Evolutionary conservation across 53 echinoderm and acorn worm genomes (phyloP), one percentile per base, ranked within the genome.

Genomic region (Pentamera pediparva): DNA sequence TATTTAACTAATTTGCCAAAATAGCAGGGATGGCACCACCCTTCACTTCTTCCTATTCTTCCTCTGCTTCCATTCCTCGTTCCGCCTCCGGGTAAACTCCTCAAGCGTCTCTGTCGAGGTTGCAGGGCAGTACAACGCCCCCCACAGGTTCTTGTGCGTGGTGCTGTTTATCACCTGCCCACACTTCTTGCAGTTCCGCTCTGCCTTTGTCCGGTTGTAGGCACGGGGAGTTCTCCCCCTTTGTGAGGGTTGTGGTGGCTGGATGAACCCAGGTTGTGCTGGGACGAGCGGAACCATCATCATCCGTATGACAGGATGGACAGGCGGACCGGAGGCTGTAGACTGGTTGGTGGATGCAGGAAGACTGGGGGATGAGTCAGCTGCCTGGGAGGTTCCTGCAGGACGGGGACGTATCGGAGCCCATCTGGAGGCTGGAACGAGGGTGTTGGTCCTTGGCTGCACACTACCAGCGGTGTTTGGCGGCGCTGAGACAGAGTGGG

Each of bases 91-190:
- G 0, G 2, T 60, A 30, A 71, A 80, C 30, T 77, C 32, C 50
- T 40, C 61, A 1, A 34, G 19, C 19, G 77, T 77, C 39, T 77
- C 77, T 9, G n/a, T 21, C 0, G 77, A 77, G 0, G 63, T 77
- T 62, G 77, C 3, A 32, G 77, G 77, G 24, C 77, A 77, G 62
- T 62, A 77, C 9, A 77, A 41, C 21, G 77, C 77, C 6, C 76
- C 77, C 77, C 77, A 77, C 63, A 77, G 62, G 51, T 50, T 77
- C 63, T 62, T 63, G 24, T 61, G 77, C 0, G 18, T 48, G 0
- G 61, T 49, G 0, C 15, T 77, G 9, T 47, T 31, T 0, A 77
- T 34, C 0, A 77, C 24, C 53, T 77, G 32, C 4, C 77, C 77
- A 48, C 77, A 77, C 28, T 49, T 60, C 60, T 60, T 60, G 60